These are phyloP conservation scores for Sander vitreus DNA, from an alignment of 2,113 vertebrate species.

Conservation along the genomic window DNA sequence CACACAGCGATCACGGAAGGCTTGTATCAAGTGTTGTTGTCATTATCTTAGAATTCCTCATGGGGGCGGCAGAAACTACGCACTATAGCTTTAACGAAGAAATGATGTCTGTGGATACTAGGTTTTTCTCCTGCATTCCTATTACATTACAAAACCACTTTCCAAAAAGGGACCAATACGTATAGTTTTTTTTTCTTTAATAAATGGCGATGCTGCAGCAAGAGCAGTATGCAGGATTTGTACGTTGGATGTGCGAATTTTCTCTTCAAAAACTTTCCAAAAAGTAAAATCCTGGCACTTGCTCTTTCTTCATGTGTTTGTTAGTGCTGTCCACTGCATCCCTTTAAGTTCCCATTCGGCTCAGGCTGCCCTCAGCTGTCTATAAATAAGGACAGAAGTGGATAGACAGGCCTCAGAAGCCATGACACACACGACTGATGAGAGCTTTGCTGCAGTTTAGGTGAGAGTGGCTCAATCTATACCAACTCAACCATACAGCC, in stretches of 20 bases:
- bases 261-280: no score
- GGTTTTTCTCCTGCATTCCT: neutral
- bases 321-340: neutral
- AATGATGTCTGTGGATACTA: neutral
- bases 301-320: neutral
- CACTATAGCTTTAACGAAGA: neutral
- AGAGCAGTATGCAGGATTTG: no score
- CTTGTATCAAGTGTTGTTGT: no score
- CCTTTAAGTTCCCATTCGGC: neutral
- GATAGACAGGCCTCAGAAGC: conserved; percentile 3
- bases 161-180: no score
- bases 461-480: conserved; percentile 41
- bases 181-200: no score
- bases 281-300: no score
- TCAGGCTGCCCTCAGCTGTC: conserved; percentile 11
- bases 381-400: conserved; percentile 25
- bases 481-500: conserved; percentile 45
- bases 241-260: no score
- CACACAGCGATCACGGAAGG: no score
- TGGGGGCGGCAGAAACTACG: no score
- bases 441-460: conserved; percentile 36
- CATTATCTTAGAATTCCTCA: no score
- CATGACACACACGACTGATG: conserved; percentile 37
- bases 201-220: no score
- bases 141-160: neutral